phyloP scores from a whole-genome alignment of 1,140 invertebrate species.

The Rhopalosiphum maidis region DNA sequence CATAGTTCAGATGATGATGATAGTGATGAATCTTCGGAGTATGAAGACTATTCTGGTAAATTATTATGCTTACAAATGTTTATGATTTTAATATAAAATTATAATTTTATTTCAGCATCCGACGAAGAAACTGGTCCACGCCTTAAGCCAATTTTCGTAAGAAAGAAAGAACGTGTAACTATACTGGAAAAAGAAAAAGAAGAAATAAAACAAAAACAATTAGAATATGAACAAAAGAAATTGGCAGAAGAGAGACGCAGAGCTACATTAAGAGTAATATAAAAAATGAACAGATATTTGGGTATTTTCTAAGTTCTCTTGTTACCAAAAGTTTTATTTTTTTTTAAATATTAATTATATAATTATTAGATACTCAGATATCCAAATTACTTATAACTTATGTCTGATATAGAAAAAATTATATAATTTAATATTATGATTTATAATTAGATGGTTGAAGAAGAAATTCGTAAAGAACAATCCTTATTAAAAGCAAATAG shows the following conservation, averaged over 20 bases:
- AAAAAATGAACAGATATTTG: background rate
- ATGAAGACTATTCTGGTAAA: conserved; percentile 84
- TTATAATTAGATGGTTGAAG: conserved; percentile 79
- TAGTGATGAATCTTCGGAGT: conserved; percentile 78
- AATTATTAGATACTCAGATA: too few species aligned
- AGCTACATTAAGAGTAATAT: conserved; percentile 79
- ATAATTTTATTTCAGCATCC: conserved; percentile 67
- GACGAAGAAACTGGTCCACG: conserved; percentile 88
- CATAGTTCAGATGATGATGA: conserved; percentile 71
- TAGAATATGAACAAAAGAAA: conserved; percentile 78
- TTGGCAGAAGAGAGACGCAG: conserved; percentile 81
- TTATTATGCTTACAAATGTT: background rate
- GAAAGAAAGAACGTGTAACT: conserved; percentile 92
- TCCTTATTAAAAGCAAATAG: conserved; percentile 66
- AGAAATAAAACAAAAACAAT: conserved; percentile 81
- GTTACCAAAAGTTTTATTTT: too few species aligned
- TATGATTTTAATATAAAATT: background rate
- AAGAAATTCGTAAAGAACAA: conserved; percentile 81
- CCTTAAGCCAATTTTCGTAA: conserved; percentile 96
- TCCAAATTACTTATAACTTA: too few species aligned
- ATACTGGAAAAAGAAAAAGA: conserved; percentile 93
- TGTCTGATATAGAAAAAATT: too few species aligned
- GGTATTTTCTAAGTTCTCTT: background rate
- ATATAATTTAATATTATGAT: conserved; percentile 37
- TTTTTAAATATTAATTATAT: too few species aligned